These are phyloP conservation scores for Trachythela sp. DNA, from an alignment of 64 coral and sea anemone species.

Conservation along the genomic window DNA sequence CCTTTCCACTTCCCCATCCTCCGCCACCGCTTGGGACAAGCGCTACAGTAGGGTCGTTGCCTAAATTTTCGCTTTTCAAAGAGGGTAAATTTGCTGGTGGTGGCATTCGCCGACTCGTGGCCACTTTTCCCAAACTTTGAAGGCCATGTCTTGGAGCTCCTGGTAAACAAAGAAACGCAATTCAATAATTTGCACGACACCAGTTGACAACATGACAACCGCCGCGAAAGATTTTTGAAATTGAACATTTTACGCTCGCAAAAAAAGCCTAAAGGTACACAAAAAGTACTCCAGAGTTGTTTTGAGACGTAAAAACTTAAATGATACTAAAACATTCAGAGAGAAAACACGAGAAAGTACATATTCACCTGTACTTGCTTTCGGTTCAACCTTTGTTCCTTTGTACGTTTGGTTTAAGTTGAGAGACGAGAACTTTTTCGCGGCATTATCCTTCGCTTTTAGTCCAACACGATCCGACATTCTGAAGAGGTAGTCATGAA, in stretches of 20 bases:
- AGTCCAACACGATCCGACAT: constrained; percentile 99
- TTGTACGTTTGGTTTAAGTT: constrained; percentile 99
- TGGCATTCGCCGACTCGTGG: constrained; percentile 82
- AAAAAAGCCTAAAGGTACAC: constrained; percentile 16
- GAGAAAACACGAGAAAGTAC: constrained; percentile 20
- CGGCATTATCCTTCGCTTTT: constrained; percentile 99
- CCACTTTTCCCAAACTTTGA: constrained; percentile 99
- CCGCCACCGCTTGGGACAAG: constrained; percentile 97
- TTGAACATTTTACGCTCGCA: background rate
- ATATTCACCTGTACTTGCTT: constrained; percentile 91
- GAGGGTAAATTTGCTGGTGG: constrained; percentile 98
- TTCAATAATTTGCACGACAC: background rate
- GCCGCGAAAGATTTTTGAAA: background rate
- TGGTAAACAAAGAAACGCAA: constrained; percentile 27
- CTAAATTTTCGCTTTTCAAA: constrained; percentile 98
- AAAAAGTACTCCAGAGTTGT: background rate
- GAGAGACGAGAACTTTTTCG: constrained; percentile 99
- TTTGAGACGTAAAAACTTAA: background rate
- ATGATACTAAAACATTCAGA: background rate
- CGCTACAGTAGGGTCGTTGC: constrained; percentile 98
- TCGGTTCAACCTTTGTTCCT: constrained; percentile 99
- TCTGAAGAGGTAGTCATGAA: constrained; percentile 99
- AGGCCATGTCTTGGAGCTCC: constrained; percentile 96
- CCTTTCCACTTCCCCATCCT: constrained; percentile 95
- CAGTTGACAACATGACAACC: constrained; percentile 4